These are phyloP conservation scores for Anolis sagrei DNA, from an alignment of 2,113 vertebrate genomes.

Conservation along the genomic window DNA sequence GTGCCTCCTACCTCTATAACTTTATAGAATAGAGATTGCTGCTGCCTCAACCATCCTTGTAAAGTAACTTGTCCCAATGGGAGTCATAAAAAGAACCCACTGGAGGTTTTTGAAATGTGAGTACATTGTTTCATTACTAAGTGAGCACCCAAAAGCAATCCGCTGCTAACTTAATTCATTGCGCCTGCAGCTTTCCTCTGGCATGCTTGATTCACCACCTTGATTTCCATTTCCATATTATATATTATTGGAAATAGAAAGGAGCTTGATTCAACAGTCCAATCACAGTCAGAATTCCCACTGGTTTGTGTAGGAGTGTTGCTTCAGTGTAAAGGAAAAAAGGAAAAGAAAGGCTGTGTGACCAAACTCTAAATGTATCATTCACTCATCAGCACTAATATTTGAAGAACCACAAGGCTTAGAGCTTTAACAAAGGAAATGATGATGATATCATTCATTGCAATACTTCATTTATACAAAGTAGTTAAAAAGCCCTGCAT, in stretches of 20 bases:
- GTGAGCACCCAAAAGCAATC: neutral
- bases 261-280: neutral
- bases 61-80: neutral
- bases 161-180: neutral
- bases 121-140: constrained; percentile 17
- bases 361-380: constrained; percentile 6
- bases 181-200: constrained; percentile 6
- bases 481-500: neutral
- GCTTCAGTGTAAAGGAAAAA: neutral
- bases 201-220: constrained; percentile 3
- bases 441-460: neutral
- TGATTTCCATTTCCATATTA: neutral
- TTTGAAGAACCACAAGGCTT: constrained; percentile 9
- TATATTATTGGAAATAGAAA: neutral
- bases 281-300: constrained; percentile 17
- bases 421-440: neutral
- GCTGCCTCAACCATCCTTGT: neutral
- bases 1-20: constrained; percentile 6
- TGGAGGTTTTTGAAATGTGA: constrained; percentile 3
- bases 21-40: neutral
- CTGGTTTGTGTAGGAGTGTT: neutral
- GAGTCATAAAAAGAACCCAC: constrained; percentile 1
- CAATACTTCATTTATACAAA: neutral
- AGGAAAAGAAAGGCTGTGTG: neutral
- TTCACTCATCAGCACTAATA: constrained; percentile 3